These are phyloP conservation scores for Rhagonycha fulva DNA, from an alignment of 2,888 invertebrate genomes.

Conservation along the genomic window DNA sequence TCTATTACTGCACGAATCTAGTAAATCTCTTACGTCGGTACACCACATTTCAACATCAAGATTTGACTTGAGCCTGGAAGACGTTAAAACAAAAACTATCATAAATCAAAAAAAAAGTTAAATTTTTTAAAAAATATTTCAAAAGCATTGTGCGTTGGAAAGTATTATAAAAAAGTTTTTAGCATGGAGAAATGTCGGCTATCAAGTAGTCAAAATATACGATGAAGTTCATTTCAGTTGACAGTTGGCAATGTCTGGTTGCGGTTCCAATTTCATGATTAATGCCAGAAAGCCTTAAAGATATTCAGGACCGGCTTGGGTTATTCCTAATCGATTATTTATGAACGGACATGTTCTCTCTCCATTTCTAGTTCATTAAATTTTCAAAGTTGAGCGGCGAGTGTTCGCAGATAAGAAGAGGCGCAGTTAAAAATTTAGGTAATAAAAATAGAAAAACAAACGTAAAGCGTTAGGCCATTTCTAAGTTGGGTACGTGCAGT, in stretches of 20 bases:
- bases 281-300: slow-evolving; percentile 29
- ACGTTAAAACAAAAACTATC: neutral
- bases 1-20: neutral
- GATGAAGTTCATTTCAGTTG: slow-evolving; percentile 24
- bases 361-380: slow-evolving; percentile 18
- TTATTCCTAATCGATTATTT: slow-evolving; percentile 36
- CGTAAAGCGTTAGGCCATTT: slow-evolving; percentile 1
- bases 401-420: slow-evolving; percentile 2
- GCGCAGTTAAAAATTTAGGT: slow-evolving; percentile 12
- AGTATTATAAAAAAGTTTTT: neutral
- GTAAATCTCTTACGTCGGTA: neutral
- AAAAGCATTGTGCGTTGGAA: neutral
- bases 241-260: slow-evolving; percentile 30
- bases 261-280: slow-evolving; percentile 34
- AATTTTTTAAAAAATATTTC: neutral
- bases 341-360: slow-evolving; percentile 33
- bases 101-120: neutral
- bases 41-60: neutral
- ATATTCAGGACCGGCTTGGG: slow-evolving; percentile 31
- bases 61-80: neutral
- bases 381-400: slow-evolving; percentile 9
- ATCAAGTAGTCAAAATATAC: slow-evolving; percentile 21
- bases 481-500: slow-evolving; percentile 3
- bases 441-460: slow-evolving; percentile 4
- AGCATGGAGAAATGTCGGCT: slow-evolving; percentile 10